Base-by-base conservation (phyloP, 2,888 invertebrate genomes). In the Nomada fucata region DNA sequence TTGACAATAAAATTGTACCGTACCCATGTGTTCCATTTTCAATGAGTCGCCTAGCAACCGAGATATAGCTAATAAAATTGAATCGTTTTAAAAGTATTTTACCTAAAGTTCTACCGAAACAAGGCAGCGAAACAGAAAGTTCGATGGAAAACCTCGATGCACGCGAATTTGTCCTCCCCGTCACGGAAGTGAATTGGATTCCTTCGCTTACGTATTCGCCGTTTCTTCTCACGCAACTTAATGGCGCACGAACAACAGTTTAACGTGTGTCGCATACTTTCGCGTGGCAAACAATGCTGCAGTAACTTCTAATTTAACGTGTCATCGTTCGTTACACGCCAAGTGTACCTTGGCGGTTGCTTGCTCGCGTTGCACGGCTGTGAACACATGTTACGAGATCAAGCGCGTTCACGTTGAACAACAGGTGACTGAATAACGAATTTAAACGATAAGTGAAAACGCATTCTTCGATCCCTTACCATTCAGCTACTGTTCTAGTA, bases 251-350 rank as follows among this genome's bases (percentile, higher is more conserved):
- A 68, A 61, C 70, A 71, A 79, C 70, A 71, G 67, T 67, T 67
- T 82, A 70, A 47, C 75, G 64, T 70, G 74, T 60, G 68, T 65
- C 59, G 79, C 81, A 82, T 82, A 82, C 69, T 50, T 79, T 67
- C 79, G 53, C 52, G 70, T 63, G 59, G 79, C 67, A 42, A 82
- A 82, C 82, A 82, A 82, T 82, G 61, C 82, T 52, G 79, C 75
- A 82, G 75, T 82, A 82, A 82, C 79, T 82, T 82, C 79, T 79
- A 82, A 82, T 82, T 82, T 79, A 79, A 79, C 52, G 79, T 79
- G 74, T 82, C 82, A 68, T 79, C 79, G 63, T 82, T 75, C 71
- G 23, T 82, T 79, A 75, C 67, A 20, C 55, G 47, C 75, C 70
- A 67, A 71, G 60, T 68, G 61, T 52, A 57, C 26, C 29, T 36